Evolutionary conservation across 1,140 invertebrate genomes (phyloP), one percentile per base, ranked within the genome.

Genomic region (Drosophila erecta): DNA sequence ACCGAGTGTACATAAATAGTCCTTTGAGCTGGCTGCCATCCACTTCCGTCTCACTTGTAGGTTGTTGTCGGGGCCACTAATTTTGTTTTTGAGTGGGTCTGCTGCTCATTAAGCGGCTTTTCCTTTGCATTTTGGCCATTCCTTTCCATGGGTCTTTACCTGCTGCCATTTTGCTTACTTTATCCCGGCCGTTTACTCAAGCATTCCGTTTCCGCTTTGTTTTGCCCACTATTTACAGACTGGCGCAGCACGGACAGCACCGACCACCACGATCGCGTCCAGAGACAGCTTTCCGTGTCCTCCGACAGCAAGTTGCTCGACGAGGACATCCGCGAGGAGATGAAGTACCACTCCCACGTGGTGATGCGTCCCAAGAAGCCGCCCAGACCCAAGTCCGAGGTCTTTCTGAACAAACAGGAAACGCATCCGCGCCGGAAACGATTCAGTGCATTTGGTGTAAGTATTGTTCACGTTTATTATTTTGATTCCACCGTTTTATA

Each of bases 371-470:
- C 96, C 66, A 96, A 96, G 91, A 96, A 97, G 93, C 97, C 97
- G 61, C 96, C 96, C 56, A 94, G 97, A 94, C 97, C 97, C 76
- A 98, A 97, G 92, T 97, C 96, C 3, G 97, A 98, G 93, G 96
- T 97, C 17, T 96, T 97, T 91, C 94, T 98, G 44, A 95, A 95
- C 78, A 91, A 92, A 64, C 92, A 94, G 69, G 93, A 95, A 80
- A 93, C 93, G 73, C 94, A 94, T 90, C 94, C 94, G 81, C 93
- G 95, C 93, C 94, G 96, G 93, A 97, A 97, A 94, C 94, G 97
- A 93, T 97, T 96, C 94, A 97, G 96, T 85, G 97, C 97, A 84
- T 98, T 98, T 93, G 97, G 97, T 94, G 97, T 98, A 93, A 95
- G 95, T 95, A 87, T 4, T 20, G 3, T 8, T 20, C 15, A 11